Evolutionary conservation across 2,797 vertebrate genomes (phyloP).

Genomic region (Miichthys miiuy): DNA sequence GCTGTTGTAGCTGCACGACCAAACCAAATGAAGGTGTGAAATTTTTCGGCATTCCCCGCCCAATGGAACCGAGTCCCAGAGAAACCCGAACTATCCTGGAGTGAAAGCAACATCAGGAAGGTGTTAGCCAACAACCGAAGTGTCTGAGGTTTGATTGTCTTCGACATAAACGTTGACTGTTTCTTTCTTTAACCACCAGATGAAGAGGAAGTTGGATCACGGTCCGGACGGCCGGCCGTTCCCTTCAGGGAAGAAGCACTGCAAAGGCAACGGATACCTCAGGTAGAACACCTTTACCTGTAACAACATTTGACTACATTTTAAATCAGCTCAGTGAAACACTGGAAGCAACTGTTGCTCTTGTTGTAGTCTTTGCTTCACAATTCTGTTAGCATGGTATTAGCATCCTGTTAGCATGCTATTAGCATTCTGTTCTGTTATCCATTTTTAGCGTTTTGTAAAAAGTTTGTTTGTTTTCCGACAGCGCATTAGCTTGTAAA

Average conservation of each 20-base stretch:
- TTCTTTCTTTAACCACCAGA: conserved; percentile 74
- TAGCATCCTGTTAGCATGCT: background rate
- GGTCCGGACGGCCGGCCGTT: conserved; percentile 95
- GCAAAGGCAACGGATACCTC: conserved; percentile 93
- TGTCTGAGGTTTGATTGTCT: background rate
- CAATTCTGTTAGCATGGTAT: background rate
- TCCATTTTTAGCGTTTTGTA: too few species aligned
- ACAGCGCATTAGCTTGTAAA: background rate
- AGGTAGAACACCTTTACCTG: conserved; percentile 78
- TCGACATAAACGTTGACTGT: background rate
- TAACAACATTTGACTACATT: background rate
- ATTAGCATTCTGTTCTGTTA: background rate
- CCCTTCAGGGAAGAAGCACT: conserved; percentile 96
- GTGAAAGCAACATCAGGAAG: too few species aligned
- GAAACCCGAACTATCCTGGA: too few species aligned
- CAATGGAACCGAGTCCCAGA: too few species aligned
- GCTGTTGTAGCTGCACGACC: too few species aligned
- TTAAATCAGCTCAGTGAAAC: background rate
- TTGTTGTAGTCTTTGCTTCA: background rate
- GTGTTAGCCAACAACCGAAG: too few species aligned
- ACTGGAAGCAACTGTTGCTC: background rate
- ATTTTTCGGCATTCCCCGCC: too few species aligned
- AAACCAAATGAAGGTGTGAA: too few species aligned
- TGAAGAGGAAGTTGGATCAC: conserved; percentile 98
- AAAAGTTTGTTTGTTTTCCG: background rate